Evolutionary conservation across 2,888 invertebrate genomes (phyloP).

Genomic region (Cheiracanthium punctorium): DNA sequence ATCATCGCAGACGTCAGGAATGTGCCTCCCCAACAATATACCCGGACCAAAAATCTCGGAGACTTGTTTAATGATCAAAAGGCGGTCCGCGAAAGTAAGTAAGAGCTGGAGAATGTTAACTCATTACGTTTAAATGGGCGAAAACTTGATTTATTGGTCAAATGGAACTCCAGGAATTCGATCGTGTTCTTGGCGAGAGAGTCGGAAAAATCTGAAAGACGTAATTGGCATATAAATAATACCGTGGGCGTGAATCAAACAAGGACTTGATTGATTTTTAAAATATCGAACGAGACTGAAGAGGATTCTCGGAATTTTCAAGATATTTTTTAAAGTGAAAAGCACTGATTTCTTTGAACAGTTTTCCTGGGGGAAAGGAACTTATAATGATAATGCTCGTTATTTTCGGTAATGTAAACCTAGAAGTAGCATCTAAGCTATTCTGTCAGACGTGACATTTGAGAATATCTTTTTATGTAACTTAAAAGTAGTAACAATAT

Average conservation of each 20-base stretch:
- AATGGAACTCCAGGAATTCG: conserved; percentile 47
- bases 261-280: conserved; percentile 8
- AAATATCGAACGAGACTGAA: background rate
- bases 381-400: no score
- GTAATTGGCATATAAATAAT: conserved; percentile 59
- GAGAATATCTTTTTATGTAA: no score
- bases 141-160: conserved; percentile 60
- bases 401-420: no score
- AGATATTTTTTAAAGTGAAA: no score
- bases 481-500: no score
- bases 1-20: background rate
- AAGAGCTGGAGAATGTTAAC: conserved; percentile 51
- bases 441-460: no score
- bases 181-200: conserved; percentile 33
- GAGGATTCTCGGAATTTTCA: no score
- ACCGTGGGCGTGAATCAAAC: conserved; percentile 40
- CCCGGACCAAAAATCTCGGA: background rate
- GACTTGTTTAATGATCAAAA: background rate
- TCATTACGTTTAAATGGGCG: conserved; percentile 60
- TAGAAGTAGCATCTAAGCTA: no score
- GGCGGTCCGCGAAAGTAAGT: background rate
- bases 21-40: background rate
- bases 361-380: no score
- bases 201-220: conserved; percentile 50
- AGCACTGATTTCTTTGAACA: no score